Conservation (phyloP, 2,888 invertebrate genomes). For the Caenorhabditis parvicauda region DNA sequence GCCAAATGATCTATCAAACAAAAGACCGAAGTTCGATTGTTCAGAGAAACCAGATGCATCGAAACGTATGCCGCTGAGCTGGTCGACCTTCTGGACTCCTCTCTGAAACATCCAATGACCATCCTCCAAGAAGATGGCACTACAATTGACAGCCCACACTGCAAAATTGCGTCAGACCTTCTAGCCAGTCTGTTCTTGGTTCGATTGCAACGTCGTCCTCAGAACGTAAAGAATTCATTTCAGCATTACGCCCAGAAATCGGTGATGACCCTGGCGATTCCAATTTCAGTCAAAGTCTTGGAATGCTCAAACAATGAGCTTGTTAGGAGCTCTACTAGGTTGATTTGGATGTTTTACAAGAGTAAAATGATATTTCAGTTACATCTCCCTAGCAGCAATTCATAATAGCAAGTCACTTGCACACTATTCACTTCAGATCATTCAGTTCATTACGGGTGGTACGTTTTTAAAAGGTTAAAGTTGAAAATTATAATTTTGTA, state of each 20-base stretch:
- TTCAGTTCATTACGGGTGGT: slow-evolving; percentile 85
- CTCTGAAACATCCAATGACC: slow-evolving; percentile 73
- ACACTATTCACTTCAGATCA: slow-evolving; percentile 82
- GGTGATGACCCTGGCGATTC: slow-evolving; percentile 81
- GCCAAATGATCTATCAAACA: background rate
- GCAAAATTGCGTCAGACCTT: slow-evolving; percentile 91
- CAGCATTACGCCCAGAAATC: slow-evolving; percentile 74
- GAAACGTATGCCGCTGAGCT: slow-evolving; percentile 82
- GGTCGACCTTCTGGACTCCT: slow-evolving; percentile 81
- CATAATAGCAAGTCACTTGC: slow-evolving; percentile 83
- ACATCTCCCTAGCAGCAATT: slow-evolving; percentile 85
- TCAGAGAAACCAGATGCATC: slow-evolving; percentile 79
- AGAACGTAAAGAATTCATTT: slow-evolving; percentile 42
- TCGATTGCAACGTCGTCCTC: slow-evolving; percentile 60
- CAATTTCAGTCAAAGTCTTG: slow-evolving; percentile 74
- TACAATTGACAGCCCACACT: slow-evolving; percentile 89
- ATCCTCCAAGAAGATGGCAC: slow-evolving; percentile 66
- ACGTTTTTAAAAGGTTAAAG: slow-evolving; percentile 12
- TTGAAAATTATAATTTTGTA: background rate
- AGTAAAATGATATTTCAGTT: slow-evolving; percentile 68
- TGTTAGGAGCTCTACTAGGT: slow-evolving; percentile 78
- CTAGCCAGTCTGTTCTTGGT: slow-evolving; percentile 91
- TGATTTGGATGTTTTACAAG: background rate
- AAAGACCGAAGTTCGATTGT: slow-evolving; percentile 33
- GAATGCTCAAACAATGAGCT: slow-evolving; percentile 81